A percentile compares a stretch with the other conserved stretches of the same genome.
Conservation (phyloP, 1,140 invertebrate species). For the Neoseiulus cucumeris region DNA sequence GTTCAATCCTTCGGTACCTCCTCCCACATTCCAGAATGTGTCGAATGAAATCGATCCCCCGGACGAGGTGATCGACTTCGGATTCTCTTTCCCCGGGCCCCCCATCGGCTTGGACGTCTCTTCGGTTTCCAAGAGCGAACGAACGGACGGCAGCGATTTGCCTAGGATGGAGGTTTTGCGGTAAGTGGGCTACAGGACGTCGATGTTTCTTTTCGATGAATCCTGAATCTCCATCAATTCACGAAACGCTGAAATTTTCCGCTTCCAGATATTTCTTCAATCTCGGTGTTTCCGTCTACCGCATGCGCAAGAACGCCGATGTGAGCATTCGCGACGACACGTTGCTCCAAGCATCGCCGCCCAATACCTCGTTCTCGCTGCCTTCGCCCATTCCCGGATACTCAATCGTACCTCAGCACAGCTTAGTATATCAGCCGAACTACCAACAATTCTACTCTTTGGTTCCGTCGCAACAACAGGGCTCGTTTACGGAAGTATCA, state of each 20-base stretch:
- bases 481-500: too few species aligned
- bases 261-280: slow-evolving; percentile 8
- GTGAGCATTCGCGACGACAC: neutral
- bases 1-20: slow-evolving; percentile 1
- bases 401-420: too few species aligned
- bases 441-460: too few species aligned
- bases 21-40: neutral
- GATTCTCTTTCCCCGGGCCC: neutral
- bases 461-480: too few species aligned
- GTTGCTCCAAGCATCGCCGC: neutral
- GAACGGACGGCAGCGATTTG: neutral
- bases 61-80: neutral
- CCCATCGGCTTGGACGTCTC: neutral
- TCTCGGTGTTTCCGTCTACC: neutral
- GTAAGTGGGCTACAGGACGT: too few species aligned
- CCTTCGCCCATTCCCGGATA: too few species aligned
- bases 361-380: too few species aligned
- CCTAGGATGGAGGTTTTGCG: too few species aligned
- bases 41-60: neutral
- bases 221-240: too few species aligned
- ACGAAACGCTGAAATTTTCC: neutral
- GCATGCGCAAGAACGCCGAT: neutral
- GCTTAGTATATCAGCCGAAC: too few species aligned
- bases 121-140: neutral
- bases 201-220: too few species aligned